A percentile compares a stretch with the other conserved stretches of the same genome.
phyloP scores from a whole-genome alignment of 2,888 invertebrate genomes.

The Oegoconia quadripuncta region DNA sequence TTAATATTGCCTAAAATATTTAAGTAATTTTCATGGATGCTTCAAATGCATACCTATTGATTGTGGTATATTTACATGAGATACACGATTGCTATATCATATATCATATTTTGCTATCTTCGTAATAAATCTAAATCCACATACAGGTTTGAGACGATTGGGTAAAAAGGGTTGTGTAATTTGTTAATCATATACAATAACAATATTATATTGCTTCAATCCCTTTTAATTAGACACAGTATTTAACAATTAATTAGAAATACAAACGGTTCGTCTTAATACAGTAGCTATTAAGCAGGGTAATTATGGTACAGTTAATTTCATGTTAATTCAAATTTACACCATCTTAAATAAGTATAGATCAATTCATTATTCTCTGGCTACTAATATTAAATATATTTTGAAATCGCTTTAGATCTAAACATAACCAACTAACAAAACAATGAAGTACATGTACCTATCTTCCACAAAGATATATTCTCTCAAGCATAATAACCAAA shows the following conservation, averaged over 20 bases:
- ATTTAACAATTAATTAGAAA: conserved; percentile 30
- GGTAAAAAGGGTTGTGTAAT: conserved; percentile 75
- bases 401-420: conserved; percentile 16
- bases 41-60: conserved; percentile 27
- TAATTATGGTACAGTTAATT: conserved; percentile 43
- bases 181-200: conserved; percentile 69
- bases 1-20: conserved; percentile 31
- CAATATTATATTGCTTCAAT: conserved; percentile 49
- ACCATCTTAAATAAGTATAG: conserved; percentile 29
- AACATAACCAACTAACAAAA: conserved; percentile 17
- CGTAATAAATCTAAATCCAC: conserved; percentile 38
- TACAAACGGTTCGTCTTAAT: conserved; percentile 33
- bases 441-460: conserved; percentile 15
- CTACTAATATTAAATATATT: conserved; percentile 26
- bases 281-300: conserved; percentile 55
- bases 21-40: conserved; percentile 32
- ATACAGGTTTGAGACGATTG: conserved; percentile 60
- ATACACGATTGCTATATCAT: conserved; percentile 27
- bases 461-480: conserved; percentile 1
- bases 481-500: too few relatives aligned
- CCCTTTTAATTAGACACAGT: conserved; percentile 37
- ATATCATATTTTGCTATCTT: conserved; percentile 48
- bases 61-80: conserved; percentile 26
- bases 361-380: conserved; percentile 37
- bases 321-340: conserved; percentile 34